Conservation (phyloP, 1,140 invertebrate genomes). For the Cryptotermes secundus region DNA sequence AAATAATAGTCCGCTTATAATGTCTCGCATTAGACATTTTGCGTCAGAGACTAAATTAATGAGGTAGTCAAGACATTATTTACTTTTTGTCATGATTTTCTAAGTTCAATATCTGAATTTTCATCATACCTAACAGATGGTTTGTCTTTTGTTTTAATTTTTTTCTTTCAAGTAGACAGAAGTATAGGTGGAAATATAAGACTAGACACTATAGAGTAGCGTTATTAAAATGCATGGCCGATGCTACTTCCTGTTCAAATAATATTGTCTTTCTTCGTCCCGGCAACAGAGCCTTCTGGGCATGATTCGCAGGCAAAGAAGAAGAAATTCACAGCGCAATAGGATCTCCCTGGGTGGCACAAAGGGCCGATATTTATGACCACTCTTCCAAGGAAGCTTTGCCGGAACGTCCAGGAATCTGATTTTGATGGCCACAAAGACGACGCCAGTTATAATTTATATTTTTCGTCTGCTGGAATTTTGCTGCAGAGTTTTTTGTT, state of each 20-base stretch:
- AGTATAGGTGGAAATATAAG: conserved; percentile 2
- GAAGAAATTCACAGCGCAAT: not conserved
- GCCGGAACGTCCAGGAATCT: not conserved
- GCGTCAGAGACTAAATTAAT: not conserved
- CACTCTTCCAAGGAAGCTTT: not conserved
- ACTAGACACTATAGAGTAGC: not conserved
- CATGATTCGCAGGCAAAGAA: not conserved
- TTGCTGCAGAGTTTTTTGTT: not conserved
- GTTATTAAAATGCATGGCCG: not conserved
- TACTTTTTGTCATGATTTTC: not conserved
- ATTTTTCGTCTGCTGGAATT: not conserved
- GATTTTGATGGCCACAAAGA: not conserved
- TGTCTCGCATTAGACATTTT: not conserved
- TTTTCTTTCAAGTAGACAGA: not conserved
- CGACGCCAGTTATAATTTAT: not conserved
- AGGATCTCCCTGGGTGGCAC: conserved; percentile 7
- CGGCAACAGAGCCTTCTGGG: not conserved
- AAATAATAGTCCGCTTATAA: not conserved
- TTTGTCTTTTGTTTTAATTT: not conserved
- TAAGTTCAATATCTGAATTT: not conserved
- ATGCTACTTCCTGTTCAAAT: not conserved
- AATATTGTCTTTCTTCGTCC: not conserved
- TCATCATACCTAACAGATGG: not conserved
- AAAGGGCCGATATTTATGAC: not conserved
- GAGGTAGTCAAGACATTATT: not conserved